phyloP scores from a whole-genome alignment of 2,113 vertebrate genomes.

The Pachycephala philippinensis region DNA sequence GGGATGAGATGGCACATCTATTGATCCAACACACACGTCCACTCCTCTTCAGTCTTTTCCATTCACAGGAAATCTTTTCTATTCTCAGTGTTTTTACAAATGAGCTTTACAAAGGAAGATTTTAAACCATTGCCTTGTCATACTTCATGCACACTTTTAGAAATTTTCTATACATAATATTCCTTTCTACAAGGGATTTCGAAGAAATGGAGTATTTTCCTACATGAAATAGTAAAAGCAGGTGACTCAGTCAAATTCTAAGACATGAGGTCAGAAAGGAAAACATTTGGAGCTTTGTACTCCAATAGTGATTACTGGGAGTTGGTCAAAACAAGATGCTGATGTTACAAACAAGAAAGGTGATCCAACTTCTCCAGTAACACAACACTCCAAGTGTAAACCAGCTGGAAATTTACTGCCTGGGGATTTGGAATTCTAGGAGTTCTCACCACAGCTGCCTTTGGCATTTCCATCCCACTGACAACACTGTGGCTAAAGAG shows the following conservation, averaged over 20 bases:
- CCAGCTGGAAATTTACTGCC: not conserved
- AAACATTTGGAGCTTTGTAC: not conserved
- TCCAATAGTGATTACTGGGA: not conserved
- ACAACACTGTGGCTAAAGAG: not conserved
- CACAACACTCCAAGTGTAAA: not conserved
- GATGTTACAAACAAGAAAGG: not conserved
- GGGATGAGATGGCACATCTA: not conserved
- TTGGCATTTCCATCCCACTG: not conserved
- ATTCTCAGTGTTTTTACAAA: not conserved
- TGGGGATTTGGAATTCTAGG: not conserved
- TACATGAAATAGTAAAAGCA: not conserved
- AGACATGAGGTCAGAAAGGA: not conserved
- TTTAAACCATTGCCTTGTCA: not conserved
- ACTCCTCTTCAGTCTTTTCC: not conserved
- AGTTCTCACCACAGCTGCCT: not conserved
- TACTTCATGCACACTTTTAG: not conserved
- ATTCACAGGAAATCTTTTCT: not conserved
- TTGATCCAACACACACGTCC: not conserved
- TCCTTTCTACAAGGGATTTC: not conserved
- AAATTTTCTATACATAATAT: not conserved
- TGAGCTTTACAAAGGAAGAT: not conserved
- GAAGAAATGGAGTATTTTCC: rapidly evolving
- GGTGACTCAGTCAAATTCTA: not conserved
- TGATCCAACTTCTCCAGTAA: not conserved
- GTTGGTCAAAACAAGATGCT: not conserved